Evolutionary conservation across 2,113 vertebrate genomes (phyloP).

Genomic region (Plecturocebus donacophilus): DNA sequence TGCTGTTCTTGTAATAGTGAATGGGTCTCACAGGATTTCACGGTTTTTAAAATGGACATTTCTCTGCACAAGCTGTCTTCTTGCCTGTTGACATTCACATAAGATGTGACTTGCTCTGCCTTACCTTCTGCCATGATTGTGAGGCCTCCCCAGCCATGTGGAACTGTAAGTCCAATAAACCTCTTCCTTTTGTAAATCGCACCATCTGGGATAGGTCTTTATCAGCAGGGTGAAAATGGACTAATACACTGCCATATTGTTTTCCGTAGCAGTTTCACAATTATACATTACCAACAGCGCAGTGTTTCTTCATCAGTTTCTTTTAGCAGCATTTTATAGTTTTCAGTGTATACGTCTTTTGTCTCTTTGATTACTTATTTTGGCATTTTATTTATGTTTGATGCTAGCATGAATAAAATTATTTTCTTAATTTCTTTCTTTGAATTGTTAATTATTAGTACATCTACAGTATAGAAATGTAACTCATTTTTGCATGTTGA

Average conservation of each 20-base stretch:
- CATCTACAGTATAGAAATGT: background rate
- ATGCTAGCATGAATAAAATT: background rate
- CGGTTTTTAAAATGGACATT: no score
- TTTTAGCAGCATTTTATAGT: background rate
- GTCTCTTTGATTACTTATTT: background rate
- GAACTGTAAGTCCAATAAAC: no score
- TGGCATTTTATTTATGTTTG: background rate
- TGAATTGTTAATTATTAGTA: background rate
- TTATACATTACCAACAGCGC: background rate
- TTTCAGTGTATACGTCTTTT: background rate
- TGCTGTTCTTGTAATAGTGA: no score
- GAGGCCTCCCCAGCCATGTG: no score
- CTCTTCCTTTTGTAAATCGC: no score
- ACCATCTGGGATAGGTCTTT: no score
- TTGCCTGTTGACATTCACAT: no score
- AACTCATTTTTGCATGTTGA: background rate
- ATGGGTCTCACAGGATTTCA: no score
- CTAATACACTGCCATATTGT: background rate
- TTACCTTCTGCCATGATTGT: no score
- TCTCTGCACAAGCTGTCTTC: no score
- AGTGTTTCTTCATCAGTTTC: background rate
- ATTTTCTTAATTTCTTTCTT: background rate
- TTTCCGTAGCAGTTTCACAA: background rate
- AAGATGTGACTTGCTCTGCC: no score
- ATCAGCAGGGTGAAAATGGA: no score